phyloP scores from a whole-genome alignment of 2,797 vertebrate species.

The Peromyscus nudipes region DNA sequence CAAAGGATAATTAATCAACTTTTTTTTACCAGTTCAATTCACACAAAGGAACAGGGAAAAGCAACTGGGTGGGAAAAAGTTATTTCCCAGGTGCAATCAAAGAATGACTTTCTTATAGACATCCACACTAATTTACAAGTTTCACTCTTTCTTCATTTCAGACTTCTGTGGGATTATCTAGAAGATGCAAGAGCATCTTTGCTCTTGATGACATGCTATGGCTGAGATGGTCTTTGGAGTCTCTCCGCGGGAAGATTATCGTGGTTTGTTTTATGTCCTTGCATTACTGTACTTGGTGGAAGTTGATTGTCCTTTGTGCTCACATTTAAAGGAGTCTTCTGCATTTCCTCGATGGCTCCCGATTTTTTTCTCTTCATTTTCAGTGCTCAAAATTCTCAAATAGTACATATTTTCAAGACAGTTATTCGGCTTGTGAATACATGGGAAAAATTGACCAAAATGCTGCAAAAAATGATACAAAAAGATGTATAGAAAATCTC shows the following conservation, averaged over 20 bases:
- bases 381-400: neutral
- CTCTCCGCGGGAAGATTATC: neutral
- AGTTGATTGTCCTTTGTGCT: neutral
- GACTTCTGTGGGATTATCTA: too few relatives aligned
- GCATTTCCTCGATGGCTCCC: neutral
- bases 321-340: neutral
- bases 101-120: too few relatives aligned
- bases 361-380: neutral
- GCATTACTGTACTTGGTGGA: neutral
- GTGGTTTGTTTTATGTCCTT: neutral
- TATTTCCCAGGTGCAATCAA: too few relatives aligned
- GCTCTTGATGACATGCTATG: neutral
- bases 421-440: neutral
- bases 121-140: too few relatives aligned
- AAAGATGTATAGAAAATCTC: neutral
- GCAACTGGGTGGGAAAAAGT: too few relatives aligned
- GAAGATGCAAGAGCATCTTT: too few relatives aligned
- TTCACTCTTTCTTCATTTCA: too few relatives aligned
- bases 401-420: neutral
- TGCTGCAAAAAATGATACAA: neutral
- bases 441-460: neutral
- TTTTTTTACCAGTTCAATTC: too few relatives aligned
- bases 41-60: too few relatives aligned
- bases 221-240: neutral
- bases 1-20: neutral